Evolutionary conservation across 2,113 vertebrate genomes (phyloP).

Genomic region (Paraplagusia blochii): DNA sequence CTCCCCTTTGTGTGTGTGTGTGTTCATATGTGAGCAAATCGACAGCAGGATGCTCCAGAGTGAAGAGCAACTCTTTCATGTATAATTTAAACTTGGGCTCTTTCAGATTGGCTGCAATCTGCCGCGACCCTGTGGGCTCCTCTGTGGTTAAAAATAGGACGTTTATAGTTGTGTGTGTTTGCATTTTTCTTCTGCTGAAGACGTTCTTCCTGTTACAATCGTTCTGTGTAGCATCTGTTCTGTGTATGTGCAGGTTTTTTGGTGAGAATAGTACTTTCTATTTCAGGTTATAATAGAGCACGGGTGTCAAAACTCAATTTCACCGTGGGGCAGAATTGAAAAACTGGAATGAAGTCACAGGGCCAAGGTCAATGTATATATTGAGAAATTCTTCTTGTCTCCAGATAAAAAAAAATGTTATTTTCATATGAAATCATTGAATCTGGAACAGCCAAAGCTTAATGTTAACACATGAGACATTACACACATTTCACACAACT

Average conservation of each 20-base stretch:
- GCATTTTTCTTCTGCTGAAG: conserved; percentile 1
- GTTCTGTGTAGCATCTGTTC: neutral
- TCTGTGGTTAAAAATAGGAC: conserved; percentile 62
- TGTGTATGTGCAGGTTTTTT: neutral
- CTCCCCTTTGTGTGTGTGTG: conserved; percentile 33
- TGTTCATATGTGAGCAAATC: conserved; percentile 2
- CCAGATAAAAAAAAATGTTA: too few species aligned
- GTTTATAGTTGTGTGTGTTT: conserved; percentile 14
- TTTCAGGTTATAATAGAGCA: too few species aligned
- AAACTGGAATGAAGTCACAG: too few species aligned
- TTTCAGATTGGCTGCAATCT: conserved; percentile 61
- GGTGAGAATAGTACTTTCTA: too few species aligned
- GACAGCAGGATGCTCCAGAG: conserved; percentile 42
- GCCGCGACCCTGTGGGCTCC: conserved; percentile 50
- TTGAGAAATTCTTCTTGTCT: too few species aligned
- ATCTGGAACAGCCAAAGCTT: too few species aligned
- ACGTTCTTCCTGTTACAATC: neutral
- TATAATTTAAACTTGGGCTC: conserved; percentile 69
- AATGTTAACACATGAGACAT: too few species aligned
- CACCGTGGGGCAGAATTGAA: too few species aligned
- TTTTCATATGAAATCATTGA: too few species aligned
- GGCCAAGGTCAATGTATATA: too few species aligned
- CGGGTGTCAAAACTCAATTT: too few species aligned
- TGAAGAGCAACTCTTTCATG: conserved; percentile 60
- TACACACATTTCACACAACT: too few species aligned